A percentile compares a stretch with the other conserved stretches of the same genome.
Evolutionary conservation across 92 coral and sea anemone species (phyloP).

Genomic region (Zoanthus sociatus): DNA sequence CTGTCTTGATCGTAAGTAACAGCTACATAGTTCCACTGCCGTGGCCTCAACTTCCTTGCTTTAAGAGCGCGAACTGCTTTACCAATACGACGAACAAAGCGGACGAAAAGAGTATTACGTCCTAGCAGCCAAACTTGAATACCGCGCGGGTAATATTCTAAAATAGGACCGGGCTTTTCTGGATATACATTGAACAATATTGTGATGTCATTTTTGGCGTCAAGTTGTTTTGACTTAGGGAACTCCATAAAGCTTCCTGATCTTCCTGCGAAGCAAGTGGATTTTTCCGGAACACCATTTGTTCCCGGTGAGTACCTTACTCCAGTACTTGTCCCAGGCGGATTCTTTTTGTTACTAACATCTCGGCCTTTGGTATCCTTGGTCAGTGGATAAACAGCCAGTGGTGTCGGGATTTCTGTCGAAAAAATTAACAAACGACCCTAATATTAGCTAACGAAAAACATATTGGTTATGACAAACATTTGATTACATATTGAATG

Average conservation of each 20-base stretch:
- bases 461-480: background rate
- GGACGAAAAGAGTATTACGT: constrained; percentile 27
- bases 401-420: constrained; percentile 79
- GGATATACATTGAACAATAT: constrained; percentile 82
- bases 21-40: constrained; percentile 36
- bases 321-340: constrained; percentile 67
- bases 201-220: constrained; percentile 71
- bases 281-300: constrained; percentile 70
- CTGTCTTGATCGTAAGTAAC: constrained; percentile 31
- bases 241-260: constrained; percentile 76
- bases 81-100: constrained; percentile 31
- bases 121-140: constrained; percentile 27
- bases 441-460: background rate
- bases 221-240: constrained; percentile 77
- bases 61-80: background rate
- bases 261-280: constrained; percentile 76
- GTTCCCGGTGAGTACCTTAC: constrained; percentile 82
- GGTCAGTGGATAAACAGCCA: constrained; percentile 77
- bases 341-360: constrained; percentile 75
- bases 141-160: constrained; percentile 72
- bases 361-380: constrained; percentile 72
- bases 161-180: constrained; percentile 73
- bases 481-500: background rate
- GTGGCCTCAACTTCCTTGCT: constrained; percentile 24
- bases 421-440: background rate